Evolutionary conservation across 2,888 invertebrate species (phyloP).

Genomic region (Macropis europaea): DNA sequence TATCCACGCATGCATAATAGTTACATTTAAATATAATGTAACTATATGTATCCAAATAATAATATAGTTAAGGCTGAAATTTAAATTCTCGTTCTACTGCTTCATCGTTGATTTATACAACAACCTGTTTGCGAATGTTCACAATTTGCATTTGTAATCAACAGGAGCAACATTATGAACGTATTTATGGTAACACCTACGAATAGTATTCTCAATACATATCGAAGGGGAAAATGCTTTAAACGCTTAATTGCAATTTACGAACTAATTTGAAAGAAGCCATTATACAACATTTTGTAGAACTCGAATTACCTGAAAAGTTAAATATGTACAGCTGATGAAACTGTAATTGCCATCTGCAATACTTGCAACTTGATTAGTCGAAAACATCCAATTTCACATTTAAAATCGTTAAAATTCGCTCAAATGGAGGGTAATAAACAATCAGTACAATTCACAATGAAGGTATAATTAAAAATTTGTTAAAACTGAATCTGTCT

Average conservation of each 20-base stretch:
- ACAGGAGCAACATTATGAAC: neutral
- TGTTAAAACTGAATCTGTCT: too few relatives aligned
- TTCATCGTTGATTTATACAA: constrained; percentile 7
- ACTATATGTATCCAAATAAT: neutral
- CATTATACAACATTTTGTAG: too few relatives aligned
- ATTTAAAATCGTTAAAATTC: too few relatives aligned
- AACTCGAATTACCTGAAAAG: neutral
- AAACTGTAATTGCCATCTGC: neutral
- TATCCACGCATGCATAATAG: too few relatives aligned
- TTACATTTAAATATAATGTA: neutral
- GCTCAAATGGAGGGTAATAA: too few relatives aligned
- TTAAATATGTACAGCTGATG: neutral
- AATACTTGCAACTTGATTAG: neutral
- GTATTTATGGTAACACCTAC: neutral
- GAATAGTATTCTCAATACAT: neutral
- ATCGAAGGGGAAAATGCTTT: neutral
- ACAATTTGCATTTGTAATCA: neutral
- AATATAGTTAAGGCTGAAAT: neutral
- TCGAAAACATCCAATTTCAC: neutral
- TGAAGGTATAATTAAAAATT: too few relatives aligned
- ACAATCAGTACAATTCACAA: too few relatives aligned
- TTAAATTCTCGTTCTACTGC: constrained; percentile 2
- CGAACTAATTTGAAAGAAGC: too few relatives aligned
- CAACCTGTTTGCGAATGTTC: neutral
- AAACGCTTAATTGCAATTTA: too few relatives aligned